A percentile compares a stretch with the other conserved stretches of the same genome.
These are phyloP conservation scores for Uria aalge DNA, from an alignment of 2,113 vertebrate species.

Conservation along the genomic window DNA sequence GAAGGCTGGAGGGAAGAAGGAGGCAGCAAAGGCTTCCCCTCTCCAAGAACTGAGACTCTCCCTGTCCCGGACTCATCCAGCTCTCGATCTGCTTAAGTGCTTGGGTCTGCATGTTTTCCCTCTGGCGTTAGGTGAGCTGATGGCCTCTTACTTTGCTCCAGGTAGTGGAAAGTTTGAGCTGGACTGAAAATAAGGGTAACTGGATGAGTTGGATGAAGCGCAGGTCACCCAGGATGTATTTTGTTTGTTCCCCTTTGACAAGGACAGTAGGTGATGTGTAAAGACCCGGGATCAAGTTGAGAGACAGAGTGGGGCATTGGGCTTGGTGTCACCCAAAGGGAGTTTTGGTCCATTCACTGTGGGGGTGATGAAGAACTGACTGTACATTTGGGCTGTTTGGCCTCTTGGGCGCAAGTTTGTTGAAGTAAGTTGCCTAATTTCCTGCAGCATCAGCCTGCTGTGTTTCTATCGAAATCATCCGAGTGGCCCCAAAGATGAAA, in stretches of 20 bases:
- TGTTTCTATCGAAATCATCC: neutral
- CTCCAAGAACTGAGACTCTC: neutral
- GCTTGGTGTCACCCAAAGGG: neutral
- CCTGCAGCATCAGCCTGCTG: neutral
- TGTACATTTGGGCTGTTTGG: neutral
- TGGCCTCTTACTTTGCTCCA: neutral
- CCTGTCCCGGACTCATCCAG: accelerated
- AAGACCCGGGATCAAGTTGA: neutral
- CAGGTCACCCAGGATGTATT: neutral
- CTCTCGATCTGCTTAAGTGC: neutral
- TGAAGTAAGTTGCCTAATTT: neutral
- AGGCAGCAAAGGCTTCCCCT: neutral
- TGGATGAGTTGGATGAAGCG: neutral
- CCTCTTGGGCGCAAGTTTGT: neutral
- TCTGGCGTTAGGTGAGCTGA: accelerated
- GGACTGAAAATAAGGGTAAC: neutral
- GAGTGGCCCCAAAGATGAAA: neutral
- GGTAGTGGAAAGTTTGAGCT: neutral
- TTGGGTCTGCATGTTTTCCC: neutral
- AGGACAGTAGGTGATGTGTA: neutral
- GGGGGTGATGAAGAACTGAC: neutral
- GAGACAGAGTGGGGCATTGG: neutral
- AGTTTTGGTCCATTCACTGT: neutral
- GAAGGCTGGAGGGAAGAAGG: neutral
- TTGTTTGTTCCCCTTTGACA: neutral